Evolutionary conservation across 2,113 vertebrate genomes (phyloP).

Genomic region (Lanius ludovicianus): DNA sequence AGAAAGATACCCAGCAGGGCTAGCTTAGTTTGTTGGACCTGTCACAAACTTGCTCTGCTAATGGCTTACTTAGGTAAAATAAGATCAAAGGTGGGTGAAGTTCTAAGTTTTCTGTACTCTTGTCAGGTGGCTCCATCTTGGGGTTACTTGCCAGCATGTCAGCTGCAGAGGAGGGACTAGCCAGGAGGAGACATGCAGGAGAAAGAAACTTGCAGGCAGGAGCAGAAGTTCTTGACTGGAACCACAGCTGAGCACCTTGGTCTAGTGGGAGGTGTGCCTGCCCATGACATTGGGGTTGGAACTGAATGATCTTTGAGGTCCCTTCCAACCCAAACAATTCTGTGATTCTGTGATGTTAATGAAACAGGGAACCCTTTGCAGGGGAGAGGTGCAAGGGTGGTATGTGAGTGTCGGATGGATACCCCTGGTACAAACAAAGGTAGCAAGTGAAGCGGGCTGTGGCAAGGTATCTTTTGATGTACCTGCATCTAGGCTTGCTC

Average conservation of each 20-base stretch:
- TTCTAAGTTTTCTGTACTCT: background rate
- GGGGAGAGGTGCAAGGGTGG: background rate
- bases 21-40: background rate
- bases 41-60: background rate
- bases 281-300: background rate
- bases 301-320: background rate
- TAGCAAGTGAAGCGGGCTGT: background rate
- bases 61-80: slow-evolving; percentile 18
- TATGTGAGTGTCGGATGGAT: background rate
- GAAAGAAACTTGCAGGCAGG: background rate
- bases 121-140: slow-evolving; percentile 11
- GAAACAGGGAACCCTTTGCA: background rate
- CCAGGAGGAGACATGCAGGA: background rate
- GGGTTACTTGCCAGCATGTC: background rate
- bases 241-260: background rate
- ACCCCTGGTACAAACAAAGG: background rate
- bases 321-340: background rate
- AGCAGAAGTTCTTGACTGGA: background rate
- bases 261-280: background rate
- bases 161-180: background rate
- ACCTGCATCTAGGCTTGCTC: background rate
- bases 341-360: background rate
- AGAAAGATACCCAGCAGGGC: slow-evolving; percentile 1
- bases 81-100: slow-evolving; percentile 13
- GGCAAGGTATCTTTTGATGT: background rate